Percentiles rank a stretch among this genome's conserved stretches.
These are phyloP conservation scores for Zosterops borbonicus DNA, from an alignment of 2,113 vertebrate genomes.

Conservation along the genomic window DNA sequence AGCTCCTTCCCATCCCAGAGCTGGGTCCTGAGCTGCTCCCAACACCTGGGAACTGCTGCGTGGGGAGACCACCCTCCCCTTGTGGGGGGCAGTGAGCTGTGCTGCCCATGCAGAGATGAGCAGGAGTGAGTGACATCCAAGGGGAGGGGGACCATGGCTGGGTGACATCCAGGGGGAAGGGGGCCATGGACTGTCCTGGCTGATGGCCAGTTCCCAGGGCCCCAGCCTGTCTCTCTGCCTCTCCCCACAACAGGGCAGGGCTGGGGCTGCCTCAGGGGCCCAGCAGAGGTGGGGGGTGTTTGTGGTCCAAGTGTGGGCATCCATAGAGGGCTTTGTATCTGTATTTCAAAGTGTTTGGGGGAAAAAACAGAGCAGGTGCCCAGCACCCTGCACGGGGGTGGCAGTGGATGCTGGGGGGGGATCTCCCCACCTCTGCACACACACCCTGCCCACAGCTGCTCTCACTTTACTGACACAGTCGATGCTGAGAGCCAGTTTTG, in stretches of 20 bases:
- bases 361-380: background rate
- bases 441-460: rapidly evolving
- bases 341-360: too few relatives aligned
- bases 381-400: background rate
- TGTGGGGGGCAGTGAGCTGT: background rate
- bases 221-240: background rate
- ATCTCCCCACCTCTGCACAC: background rate
- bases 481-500: background rate
- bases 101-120: rapidly evolving
- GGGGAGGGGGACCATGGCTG: background rate
- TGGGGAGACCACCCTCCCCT: background rate
- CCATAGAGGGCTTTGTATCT: background rate
- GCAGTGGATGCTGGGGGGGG: background rate
- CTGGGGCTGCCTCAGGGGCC: rapidly evolving
- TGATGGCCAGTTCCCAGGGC: background rate
- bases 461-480: rapidly evolving
- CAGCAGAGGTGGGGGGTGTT: rapidly evolving
- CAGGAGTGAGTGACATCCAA: background rate
- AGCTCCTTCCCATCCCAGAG: background rate
- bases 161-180: background rate
- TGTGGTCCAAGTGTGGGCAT: too few relatives aligned
- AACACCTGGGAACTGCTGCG: background rate
- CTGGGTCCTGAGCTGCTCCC: background rate
- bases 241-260: rapidly evolving
- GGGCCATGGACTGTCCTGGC: background rate